Base-by-base conservation (phyloP, 2,888 invertebrate species). In the Oconnorella tubifera region DNA sequence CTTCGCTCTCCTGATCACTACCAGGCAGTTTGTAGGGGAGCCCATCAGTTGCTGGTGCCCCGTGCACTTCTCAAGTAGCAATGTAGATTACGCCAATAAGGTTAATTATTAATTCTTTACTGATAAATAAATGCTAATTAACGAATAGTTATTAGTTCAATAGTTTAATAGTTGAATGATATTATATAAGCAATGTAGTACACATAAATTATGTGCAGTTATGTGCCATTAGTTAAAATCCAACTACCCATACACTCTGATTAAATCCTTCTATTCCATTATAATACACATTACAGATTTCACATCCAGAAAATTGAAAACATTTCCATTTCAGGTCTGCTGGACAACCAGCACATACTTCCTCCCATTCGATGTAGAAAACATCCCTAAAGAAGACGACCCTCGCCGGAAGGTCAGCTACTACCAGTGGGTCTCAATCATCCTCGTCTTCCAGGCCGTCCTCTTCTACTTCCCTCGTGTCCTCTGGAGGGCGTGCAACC, bases 291-390 rank as follows among this genome's bases (percentile, higher is more conserved):
- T n/a, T n/a, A n/a, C n/a, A n/a, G n/a, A n/a, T n/a, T n/a, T n/a
- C n/a, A n/a, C n/a, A n/a, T n/a, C n/a, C n/a, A n/a, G n/a, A n/a
- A n/a, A n/a, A 14, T 19, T 40, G 40, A 14, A 40, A 6, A 19
- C 19, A 40, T 40, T 14, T 40, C 19, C 19, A 6, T 40, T 14
- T 40, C 63, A 70, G 73, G 83, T 84, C 56, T 84, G 84, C 73
- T 84, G 83, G 83, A 83, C 84, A 33, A 82, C 83, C 67, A 84
- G 83, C 74, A 84, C 84, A 33, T 84, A 84, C 73, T 84, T 80
- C 75, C 77, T 85, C 19, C 82, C 82, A 19, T 68, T 65, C 51
- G 48, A 55, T 25, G 56, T 65, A 49, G 50, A 56, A 14, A 62
- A 64, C n/a, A 72, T 72, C 25, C 72, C 72, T 2, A 56, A 62